Evolutionary conservation across 2,888 invertebrate genomes (phyloP), one percentile per base, ranked within the genome.

Genomic region (Xylota segnis): DNA sequence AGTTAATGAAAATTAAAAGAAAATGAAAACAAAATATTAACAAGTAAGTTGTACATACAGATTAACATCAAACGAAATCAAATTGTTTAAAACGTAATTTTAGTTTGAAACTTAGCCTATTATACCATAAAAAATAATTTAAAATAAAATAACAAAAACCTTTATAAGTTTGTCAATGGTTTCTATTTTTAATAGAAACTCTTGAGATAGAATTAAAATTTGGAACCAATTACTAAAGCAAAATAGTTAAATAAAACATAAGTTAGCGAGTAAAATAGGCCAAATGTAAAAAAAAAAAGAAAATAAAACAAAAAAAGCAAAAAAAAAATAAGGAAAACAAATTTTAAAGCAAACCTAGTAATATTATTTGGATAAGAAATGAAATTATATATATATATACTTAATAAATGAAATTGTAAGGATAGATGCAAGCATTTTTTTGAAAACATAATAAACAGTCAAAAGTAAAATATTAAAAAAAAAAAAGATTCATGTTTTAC

Each of bases 261-360:
- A 86, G 76, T 72, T 86, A 84, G 84, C 43, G 76, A 84, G 79
- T 84, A 84, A 84, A 84, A 86, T 86, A 86, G 86, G 86, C 86
- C 86, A 86, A 86, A 86, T 86, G 72, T 86, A 86, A 86, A 77
- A 71, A 78, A 77, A 86, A 86, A 77, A 65, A 78, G 68, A 47
- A 45, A 54, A 14, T 23, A 45, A 56, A 63, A 50, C 7, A 71
- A 16, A 32, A 37, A 18, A 47, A 32, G 43, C 47, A 5, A 54
- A 18, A 59, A 43, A 6, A 54, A 50, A 58, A 52, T 59, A 71
- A 37, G 40, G 63, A 72, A 86, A 76, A 65, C 82, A 82, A 77
- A 82, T 86, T 84, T 76, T 81, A 84, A 76, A 66, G 76, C 82
- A 86, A 82, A 81, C 37, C 32, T 82, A 86, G 86, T 77, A 76